Base-by-base conservation (phyloP, 2,888 invertebrate species). In the Parnassius orleans region DNA sequence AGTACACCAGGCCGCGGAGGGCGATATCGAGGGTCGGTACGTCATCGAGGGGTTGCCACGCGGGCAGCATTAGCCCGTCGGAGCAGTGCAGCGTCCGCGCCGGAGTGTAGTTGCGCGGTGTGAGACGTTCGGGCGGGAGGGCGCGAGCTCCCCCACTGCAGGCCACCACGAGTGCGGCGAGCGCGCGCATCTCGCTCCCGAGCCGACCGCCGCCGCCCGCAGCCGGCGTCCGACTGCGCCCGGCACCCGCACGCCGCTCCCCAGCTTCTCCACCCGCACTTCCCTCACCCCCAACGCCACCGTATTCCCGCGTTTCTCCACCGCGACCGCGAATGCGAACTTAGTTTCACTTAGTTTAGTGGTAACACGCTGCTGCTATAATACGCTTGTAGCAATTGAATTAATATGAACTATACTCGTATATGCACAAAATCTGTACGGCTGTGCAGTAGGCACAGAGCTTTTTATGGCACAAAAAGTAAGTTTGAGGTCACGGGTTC, bases 1-100 rank as follows among this genome's bases (percentile, higher is more conserved):
- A 98, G 91, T 99, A 99, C 66, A 98, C 95, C 67, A 95, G 77
- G 52, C 99, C 99, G 43, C 99, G 95, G 65, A 97, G 93, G 68
- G 97, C 92, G 68, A 96, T 94, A 78, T 98, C 97, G 61, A 95
- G 93, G 55, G 94, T 84, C 57, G 95, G 93, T 59, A 98, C 93
- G 86, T 96, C 94, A 44, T 94, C 94, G 74, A 94, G 92, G n/a
- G 98, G 98, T 72, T 83, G 82, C 99, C 99, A 99, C 67, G 96
- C 92, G 41, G 98, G 97, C 61, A 99, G 88, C 70, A 99, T 77
- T 66, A 99, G 92, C 53, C 99, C 99, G 60, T 95, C 94, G 74
- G 93, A 93, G 92, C 99, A 99, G 72, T 80, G 78, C 70, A 89
- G 85, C 66, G 83, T 77, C 73, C 82, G 90, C 66, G 76, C 78